Conservation (phyloP, 1,140 invertebrate species). For the Tachypleus tridentatus region DNA sequence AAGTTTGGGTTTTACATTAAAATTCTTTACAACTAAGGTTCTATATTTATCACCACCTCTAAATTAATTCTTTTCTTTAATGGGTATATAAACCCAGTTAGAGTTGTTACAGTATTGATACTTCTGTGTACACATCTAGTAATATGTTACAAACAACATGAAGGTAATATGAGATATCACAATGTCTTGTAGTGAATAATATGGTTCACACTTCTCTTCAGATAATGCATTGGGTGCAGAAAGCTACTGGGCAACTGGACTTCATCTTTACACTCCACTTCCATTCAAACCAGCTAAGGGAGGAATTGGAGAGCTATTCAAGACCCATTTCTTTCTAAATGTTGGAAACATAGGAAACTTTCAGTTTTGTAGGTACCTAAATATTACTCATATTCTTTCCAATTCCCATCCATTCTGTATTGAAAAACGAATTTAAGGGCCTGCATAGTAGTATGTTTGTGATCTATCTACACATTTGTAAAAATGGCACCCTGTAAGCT, state of each 20-base stretch:
- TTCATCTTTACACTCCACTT: conserved; percentile 71
- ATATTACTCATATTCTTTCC: conserved; percentile 33
- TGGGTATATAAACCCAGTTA: neutral
- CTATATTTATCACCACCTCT: too few relatives aligned
- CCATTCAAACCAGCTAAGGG: conserved; percentile 63
- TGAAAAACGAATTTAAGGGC: neutral
- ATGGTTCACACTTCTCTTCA: conserved; percentile 8
- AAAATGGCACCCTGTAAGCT: too few relatives aligned
- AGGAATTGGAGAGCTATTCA: conserved; percentile 62
- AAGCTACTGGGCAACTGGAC: conserved; percentile 62
- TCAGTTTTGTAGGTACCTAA: conserved; percentile 20
- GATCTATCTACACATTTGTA: too few relatives aligned
- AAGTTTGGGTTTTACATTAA: too few relatives aligned
- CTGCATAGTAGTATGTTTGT: too few relatives aligned
- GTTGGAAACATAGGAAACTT: conserved; percentile 58
- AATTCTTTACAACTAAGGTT: too few relatives aligned
- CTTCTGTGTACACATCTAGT: too few relatives aligned
- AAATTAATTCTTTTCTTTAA: too few relatives aligned
- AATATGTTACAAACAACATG: too few relatives aligned
- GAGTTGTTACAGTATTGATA: too few relatives aligned
- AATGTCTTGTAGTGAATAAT: too few relatives aligned
- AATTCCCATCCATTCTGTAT: conserved; percentile 3
- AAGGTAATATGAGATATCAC: too few relatives aligned
- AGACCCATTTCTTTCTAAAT: conserved; percentile 71
- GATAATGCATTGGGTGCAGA: conserved; percentile 38